Base-by-base conservation (phyloP, 2,797 vertebrate genomes). In the Eidolon dupreanum region DNA sequence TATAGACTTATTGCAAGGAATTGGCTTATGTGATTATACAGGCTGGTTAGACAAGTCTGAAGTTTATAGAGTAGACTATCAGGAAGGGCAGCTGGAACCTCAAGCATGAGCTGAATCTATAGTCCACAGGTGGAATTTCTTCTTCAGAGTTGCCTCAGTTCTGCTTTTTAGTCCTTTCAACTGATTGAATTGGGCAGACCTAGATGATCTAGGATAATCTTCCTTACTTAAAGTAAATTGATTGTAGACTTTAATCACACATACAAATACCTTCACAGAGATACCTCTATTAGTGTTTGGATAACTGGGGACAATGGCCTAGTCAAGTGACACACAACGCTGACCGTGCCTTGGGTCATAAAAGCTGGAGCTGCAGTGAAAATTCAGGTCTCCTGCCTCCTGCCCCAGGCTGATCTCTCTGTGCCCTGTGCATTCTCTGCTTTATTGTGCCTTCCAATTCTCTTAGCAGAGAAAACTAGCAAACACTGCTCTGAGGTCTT, bases 361-460 rank as follows among this genome's bases (percentile, higher is more conserved):
- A 33, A 38, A 51, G n/a, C 3, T 24, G 2, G 28, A 15, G 15
- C 33, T 6, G 16, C 33, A 31, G 1, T 41, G 68, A 85, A 59
- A 75, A 68, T 4, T 15, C 28, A 2, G 24, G n/a, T 3, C 19
- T 46, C 46, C 55, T 59, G 26, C 26, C 43, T 43, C 55, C 86
- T 17, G 6, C 43, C 31, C 15, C 28, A 22, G 15, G 1, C 17
- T 28, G 22, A 49, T 8, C 49, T 8, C 55, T 49, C 61, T 49
- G n/a, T 26, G 31, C 59, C 15, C 1, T 1, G 1, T 0, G 15
- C 19, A 2, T 28, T 61, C 6, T 31, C 46, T 7, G 19, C 46
- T 19, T 49, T 31, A 15, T 2, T 53, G 19, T 26, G 16, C 43
- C 24, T 83, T 78, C 74, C 71, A 57, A 24, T 24, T 63, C 10